These are phyloP conservation scores for Odocoileus hemionus DNA, from an alignment of 2,113 vertebrate genomes.

Conservation along the genomic window DNA sequence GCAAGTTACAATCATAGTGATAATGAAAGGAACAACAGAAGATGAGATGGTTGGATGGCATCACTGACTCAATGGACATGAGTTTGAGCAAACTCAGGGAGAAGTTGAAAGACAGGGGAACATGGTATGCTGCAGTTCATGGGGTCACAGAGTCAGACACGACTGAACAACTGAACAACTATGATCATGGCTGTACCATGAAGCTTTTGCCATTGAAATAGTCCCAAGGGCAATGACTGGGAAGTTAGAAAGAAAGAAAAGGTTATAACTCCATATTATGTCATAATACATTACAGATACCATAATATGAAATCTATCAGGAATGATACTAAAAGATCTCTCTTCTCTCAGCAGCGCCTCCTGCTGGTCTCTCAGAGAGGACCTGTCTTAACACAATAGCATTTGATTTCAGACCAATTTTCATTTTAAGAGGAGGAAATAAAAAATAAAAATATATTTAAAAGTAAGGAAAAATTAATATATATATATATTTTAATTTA, in stretches of 20 bases:
- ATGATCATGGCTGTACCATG: not conserved
- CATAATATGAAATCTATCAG: not conserved
- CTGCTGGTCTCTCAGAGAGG: not conserved
- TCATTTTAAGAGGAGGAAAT: not conserved
- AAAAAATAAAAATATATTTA: not conserved
- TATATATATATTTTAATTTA: not conserved
- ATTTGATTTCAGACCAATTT: not conserved
- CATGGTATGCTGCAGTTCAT: not conserved
- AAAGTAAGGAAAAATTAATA: not conserved
- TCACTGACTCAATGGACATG: not conserved
- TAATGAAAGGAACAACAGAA: not conserved
- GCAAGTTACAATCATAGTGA: not conserved
- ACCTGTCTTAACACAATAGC: not conserved
- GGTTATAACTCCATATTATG: not conserved
- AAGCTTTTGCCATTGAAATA: not conserved
- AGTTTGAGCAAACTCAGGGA: not conserved
- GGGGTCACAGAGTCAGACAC: not conserved
- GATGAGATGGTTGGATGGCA: not conserved
- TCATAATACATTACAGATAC: not conserved
- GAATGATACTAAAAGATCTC: not conserved
- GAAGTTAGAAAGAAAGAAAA: not conserved
- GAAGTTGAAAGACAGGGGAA: not conserved
- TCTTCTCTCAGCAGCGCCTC: not conserved
- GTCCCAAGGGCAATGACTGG: not conserved
- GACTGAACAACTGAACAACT: not conserved